Conservation (phyloP, 2,888 invertebrate species). For the Drosophila paranaensis region DNA sequence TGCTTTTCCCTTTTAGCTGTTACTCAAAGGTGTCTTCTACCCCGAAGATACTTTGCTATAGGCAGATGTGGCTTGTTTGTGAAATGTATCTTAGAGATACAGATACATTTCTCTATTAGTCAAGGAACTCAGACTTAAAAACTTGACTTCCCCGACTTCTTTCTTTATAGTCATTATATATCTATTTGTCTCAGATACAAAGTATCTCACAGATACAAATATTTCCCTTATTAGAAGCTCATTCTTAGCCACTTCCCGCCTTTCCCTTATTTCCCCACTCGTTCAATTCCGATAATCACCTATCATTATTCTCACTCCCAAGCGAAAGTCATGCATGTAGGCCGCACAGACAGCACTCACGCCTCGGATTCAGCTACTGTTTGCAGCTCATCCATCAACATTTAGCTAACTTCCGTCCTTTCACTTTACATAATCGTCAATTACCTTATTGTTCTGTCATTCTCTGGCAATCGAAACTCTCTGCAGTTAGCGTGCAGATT, state of each 20-base stretch:
- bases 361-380: slow-evolving; percentile 6
- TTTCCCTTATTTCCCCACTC: not conserved
- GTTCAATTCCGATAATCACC: not conserved
- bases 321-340: slow-evolving; percentile 3
- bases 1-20: not conserved
- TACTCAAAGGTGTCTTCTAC: no score
- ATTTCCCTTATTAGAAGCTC: no score
- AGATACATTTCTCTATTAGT: no score
- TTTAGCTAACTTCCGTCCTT: slow-evolving; percentile 34
- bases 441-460: slow-evolving; percentile 23
- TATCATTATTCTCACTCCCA: not conserved
- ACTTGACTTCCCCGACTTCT: no score
- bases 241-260: not conserved
- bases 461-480: slow-evolving; percentile 13
- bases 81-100: no score
- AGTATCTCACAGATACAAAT: not conserved
- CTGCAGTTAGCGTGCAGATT: slow-evolving; percentile 34
- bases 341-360: slow-evolving; percentile 14
- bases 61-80: no score
- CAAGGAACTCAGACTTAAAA: no score
- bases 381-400: slow-evolving; percentile 9
- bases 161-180: no score
- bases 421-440: slow-evolving; percentile 29
- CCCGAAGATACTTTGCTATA: no score
- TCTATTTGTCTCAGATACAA: no score